Evolutionary conservation across 2,888 invertebrate species (phyloP), one percentile per base, ranked within the genome.

Genomic region (Tetropium fuscum): DNA sequence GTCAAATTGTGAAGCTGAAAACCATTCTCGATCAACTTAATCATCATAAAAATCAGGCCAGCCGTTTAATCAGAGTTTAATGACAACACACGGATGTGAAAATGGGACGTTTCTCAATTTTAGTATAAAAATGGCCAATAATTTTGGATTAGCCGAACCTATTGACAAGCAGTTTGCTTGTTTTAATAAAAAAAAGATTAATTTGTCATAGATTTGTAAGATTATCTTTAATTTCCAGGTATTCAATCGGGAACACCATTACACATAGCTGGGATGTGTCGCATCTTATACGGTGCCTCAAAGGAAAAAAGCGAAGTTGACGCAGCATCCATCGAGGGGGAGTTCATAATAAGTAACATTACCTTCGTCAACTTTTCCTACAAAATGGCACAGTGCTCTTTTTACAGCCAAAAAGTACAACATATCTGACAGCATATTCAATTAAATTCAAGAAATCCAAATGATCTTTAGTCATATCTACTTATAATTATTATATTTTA

Each of bases 381-480:
- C 43, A 16, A 41, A 53, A 45, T 56, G 63, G 63, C 60, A 63
- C 58, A 63, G 62, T 57, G 38, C 19, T 36, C 54, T 41, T 32
- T 32, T 19, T 15, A 44, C 44, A 53, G 44, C 36, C 53, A 32
- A 34, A 44, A 44, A 44, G 34, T 43, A 25, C 34, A 34, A 53
- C 53, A 53, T 53, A 53, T 53, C 53, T 45, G 51, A 34, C 36
- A 44, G 25, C 41, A 48, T 36, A 48, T 48, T 44, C 44, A 44
- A 30, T 25, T 22, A 43, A 43, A 43, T 16, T 16, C 7, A 13
- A 16, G 27, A 27, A 13, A 15, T 15, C 27, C 44, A 13, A 44
- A 22, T 15, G 27, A 44, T 27, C 25, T 27, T 27, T 15, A 43
- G 10, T 44, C 44, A 44, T 44, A 44, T 44, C 44, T 27, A 44